Evolutionary conservation across 2,888 invertebrate genomes (phyloP), one percentile per base, ranked within the genome.

Genomic region (Andrena praecox): DNA sequence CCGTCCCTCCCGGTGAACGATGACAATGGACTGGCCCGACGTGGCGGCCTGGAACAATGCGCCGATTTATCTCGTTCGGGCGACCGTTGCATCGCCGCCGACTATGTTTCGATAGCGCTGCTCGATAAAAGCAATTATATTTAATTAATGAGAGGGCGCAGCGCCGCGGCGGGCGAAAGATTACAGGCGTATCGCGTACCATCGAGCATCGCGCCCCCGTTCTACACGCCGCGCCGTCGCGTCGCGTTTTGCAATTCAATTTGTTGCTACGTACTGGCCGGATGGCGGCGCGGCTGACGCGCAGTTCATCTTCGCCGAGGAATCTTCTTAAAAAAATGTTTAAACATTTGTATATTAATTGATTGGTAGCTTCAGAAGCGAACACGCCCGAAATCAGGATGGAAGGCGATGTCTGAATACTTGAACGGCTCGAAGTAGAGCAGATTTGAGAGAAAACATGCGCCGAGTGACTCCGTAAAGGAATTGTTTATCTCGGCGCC

Each of bases 81-180:
- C n/a, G 56, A 10, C 56, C 56, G 56, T 27, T 56, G 33, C 27
- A 71, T 63, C 66, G 42, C n/a, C n/a, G 48, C 54, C 54, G 52
- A 71, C 81, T 72, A 72, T 60, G 59, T 27, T 64, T 56, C 80
- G 71, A 80, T 80, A 64, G 54, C 27, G 48, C 33, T 54, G 35
- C 56, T 59, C 72, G 76, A 86, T 80, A 81, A 81, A 84, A 71
- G 77, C 80, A 78, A 76, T 86, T 84, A 78, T 75, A 76, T 84
- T 86, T 80, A 86, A 86, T 86, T 80, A 86, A 80, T 71, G 77
- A 80, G 85, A 42, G 70, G 29, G 54, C 20, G 6, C 29, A 59
- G 31, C 33, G 6, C 10, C 24, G 48, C n/a, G 29, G 24, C 24
- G 24, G 63, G 50, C 16, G 29, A 66, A 67, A 71, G 64, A 77